Conservation (phyloP, 1,140 invertebrate genomes). For the Bombus sibiricus region DNA sequence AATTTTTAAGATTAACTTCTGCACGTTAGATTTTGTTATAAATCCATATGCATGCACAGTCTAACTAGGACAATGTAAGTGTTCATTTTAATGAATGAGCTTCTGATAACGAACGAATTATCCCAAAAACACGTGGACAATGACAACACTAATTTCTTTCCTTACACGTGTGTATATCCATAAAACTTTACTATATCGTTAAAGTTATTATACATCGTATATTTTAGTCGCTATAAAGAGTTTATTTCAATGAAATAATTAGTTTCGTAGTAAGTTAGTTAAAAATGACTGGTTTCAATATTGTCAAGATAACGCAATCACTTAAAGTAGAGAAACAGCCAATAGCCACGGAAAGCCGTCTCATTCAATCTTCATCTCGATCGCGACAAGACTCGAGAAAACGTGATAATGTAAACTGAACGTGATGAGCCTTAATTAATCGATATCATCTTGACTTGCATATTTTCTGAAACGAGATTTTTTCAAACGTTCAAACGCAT, state of each 20-base stretch:
- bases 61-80: no score
- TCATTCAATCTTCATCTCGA: not conserved
- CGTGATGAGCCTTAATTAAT: not conserved
- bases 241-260: not conserved
- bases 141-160: not conserved
- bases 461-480: not conserved
- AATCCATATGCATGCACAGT: no score
- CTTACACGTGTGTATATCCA: fast-evolving
- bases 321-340: not conserved
- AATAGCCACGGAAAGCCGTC: not conserved
- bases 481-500: not conserved
- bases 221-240: not conserved
- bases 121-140: no score
- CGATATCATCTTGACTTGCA: slow-evolving; percentile 9
- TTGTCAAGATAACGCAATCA: not conserved
- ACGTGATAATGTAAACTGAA: not conserved
- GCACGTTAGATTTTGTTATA: no score
- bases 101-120: no score
- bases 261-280: not conserved
- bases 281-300: not conserved
- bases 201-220: not conserved
- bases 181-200: not conserved
- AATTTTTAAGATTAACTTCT: no score
- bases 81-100: no score
- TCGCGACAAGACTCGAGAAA: not conserved